A percentile compares a stretch with the other conserved stretches of the same genome.
These are phyloP conservation scores for Drosophila pseudoobscura DNA, from an alignment of 1,140 invertebrate species.

Conservation along the genomic window DNA sequence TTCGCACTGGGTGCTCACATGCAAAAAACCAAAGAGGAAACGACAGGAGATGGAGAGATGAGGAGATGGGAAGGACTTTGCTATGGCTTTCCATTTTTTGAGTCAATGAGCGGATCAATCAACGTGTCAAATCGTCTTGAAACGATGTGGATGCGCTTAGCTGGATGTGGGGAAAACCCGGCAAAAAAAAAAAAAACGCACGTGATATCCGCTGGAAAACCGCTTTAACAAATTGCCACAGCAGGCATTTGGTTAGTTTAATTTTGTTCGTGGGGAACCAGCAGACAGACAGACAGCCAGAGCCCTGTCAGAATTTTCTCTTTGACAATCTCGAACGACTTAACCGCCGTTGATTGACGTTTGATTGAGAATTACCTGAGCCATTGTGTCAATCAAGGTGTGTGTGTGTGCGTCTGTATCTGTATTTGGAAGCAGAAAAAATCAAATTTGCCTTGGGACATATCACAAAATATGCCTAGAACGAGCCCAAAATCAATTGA, in stretches of 20 bases:
- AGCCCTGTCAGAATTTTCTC: constrained; percentile 54
- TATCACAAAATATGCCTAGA: constrained; percentile 52
- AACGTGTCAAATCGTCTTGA: constrained; percentile 77
- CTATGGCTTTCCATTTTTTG: constrained; percentile 66
- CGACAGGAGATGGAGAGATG: not conserved
- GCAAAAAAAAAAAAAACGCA: constrained; percentile 21
- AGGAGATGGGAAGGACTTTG: constrained; percentile 15
- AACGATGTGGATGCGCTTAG: constrained; percentile 39
- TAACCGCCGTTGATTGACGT: constrained; percentile 72
- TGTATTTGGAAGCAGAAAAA: constrained; percentile 11
- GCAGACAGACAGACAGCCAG: constrained; percentile 8
- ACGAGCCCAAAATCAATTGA: constrained; percentile 63
- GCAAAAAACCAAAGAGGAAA: constrained; percentile 19
- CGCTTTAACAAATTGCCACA: constrained; percentile 74
- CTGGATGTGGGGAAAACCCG: constrained; percentile 7
- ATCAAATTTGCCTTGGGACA: constrained; percentile 7
- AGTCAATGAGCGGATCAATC: constrained; percentile 76
- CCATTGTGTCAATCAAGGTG: constrained; percentile 72
- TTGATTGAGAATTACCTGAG: constrained; percentile 75
- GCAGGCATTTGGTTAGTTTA: constrained; percentile 71
- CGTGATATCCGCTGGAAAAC: constrained; percentile 71
- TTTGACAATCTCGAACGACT: constrained; percentile 56
- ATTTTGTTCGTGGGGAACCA: constrained; percentile 31
- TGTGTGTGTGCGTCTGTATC: not conserved
- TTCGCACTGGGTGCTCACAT: constrained; percentile 1